Percentiles rank a stretch among this genome's conserved stretches.
Evolutionary conservation across 2,113 vertebrate genomes (phyloP).

Genomic region (Fulmarus glacialis): DNA sequence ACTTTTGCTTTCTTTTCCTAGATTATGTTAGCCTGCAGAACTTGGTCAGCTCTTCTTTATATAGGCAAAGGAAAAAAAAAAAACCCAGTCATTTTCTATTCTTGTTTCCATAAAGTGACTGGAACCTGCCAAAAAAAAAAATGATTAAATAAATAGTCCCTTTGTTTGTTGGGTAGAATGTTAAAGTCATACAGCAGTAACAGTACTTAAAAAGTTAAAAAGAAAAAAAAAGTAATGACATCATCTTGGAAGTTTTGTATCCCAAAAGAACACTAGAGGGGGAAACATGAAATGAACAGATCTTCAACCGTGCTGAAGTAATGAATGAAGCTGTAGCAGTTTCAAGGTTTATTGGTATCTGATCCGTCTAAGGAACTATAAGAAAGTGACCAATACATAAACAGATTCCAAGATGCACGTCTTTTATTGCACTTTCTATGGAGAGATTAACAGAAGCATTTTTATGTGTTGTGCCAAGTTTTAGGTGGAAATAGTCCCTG

Average conservation of each 20-base stretch:
- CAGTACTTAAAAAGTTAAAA: not conserved
- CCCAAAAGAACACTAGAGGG: not conserved
- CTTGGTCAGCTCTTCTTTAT: not conserved
- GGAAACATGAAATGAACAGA: not conserved
- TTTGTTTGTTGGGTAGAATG: not conserved
- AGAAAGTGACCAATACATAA: not conserved
- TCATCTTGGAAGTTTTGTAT: not conserved
- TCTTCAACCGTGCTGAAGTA: not conserved
- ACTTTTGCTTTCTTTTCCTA: not conserved
- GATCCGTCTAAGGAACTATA: not conserved
- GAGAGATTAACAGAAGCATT: not conserved
- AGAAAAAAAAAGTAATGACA: not conserved
- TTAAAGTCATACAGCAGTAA: not conserved
- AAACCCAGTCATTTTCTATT: not conserved
- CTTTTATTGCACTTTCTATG: not conserved
- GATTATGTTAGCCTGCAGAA: not conserved
- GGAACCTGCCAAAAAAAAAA: not conserved
- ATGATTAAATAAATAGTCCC: not conserved
- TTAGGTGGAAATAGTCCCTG: not conserved
- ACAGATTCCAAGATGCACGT: not conserved
- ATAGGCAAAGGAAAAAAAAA: not conserved
- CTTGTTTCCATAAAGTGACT: not conserved
- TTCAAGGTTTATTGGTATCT: not conserved
- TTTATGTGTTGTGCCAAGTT: not conserved
- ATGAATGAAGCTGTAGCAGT: not conserved